Base-by-base conservation (phyloP, 2,113 vertebrate genomes). In the Corydoras sp. region DNA sequence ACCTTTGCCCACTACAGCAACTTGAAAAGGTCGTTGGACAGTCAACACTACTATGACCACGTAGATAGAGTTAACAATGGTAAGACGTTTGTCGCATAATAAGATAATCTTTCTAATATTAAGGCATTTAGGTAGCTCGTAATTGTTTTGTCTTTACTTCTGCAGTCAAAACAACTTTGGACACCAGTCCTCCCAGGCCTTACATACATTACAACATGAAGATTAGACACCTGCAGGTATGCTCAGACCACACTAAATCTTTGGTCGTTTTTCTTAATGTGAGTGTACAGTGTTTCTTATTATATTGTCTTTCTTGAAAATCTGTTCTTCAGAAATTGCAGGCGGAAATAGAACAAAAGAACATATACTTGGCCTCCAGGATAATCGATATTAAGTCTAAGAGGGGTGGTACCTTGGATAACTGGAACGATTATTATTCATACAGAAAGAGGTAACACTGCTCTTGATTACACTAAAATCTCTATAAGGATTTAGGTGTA, bases 331-430 rank as follows among this genome's bases (percentile, higher is more conserved):
- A 78, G 79, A 71, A 62, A 66, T 70, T 68, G 49, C 67, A 78
- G 18, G 62, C 77, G 68, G 49, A 48, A 32, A n/a, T 76, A 13
- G 70, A 78, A 70, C 73, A n/a, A 53, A 48, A 76, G 62, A 74
- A 78, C 61, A 60, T 62, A 13, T 8, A 62, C 50, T 65, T 73
- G 62, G 48, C 56, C 48, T 76, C 60, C 31, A 76, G 32, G 51
- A 76, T 72, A 2, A 43, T 58, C 30, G 54, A 53, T 35, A 66
- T 68, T n/a, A 76, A 63, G 56, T 59, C 76, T 35, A 81, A 63
- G 51, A 24, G 56, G 30, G 56, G 30, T 31, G 7, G 7, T 5
- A 43, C 35, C 35, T 65, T 76, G 73, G 67, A 76, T 30, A 71
- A 74, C 71, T 78, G 74, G 76, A 81, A 74, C 55, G 18, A 68